Conservation (phyloP, 37 sponge, comb jelly and placozoan species). For the Chondrosia reniformis region DNA sequence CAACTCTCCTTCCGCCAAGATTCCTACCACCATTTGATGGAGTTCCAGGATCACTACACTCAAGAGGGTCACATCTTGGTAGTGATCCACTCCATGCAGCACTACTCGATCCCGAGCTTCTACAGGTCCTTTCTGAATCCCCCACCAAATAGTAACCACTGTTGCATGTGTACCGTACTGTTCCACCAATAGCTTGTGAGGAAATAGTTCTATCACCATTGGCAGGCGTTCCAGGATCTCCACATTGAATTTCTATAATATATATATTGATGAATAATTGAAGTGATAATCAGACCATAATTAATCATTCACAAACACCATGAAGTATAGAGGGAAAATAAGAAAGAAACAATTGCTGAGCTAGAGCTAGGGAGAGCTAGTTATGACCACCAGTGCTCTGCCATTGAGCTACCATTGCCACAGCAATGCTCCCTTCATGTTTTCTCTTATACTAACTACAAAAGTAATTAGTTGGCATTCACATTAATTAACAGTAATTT, state of each 20-base stretch:
- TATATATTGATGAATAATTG: too few relatives aligned
- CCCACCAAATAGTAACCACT: not conserved
- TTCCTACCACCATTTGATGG: not conserved
- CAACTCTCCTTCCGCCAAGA: not conserved
- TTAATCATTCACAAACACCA: too few relatives aligned
- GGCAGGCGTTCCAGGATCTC: not conserved
- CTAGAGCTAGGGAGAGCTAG: too few relatives aligned
- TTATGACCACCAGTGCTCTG: too few relatives aligned
- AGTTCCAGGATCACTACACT: not conserved
- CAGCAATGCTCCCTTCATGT: too few relatives aligned
- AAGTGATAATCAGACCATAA: too few relatives aligned
- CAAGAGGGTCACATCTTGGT: not conserved
- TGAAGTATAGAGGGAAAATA: too few relatives aligned
- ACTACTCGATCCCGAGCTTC: not conserved
- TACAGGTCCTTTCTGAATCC: not conserved
- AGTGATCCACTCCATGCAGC: slow-evolving; percentile 13
- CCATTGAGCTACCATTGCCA: too few relatives aligned
- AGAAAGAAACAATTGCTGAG: too few relatives aligned
- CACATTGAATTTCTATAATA: not conserved
- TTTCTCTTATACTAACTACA: too few relatives aligned
- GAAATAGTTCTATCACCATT: not conserved
- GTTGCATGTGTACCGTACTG: not conserved
- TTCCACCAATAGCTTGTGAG: not conserved
- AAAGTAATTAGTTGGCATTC: too few relatives aligned
- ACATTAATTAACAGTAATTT: too few relatives aligned